These are phyloP conservation scores for Taenioides sp. DNA, from an alignment of 2,797 vertebrate genomes.

Conservation along the genomic window DNA sequence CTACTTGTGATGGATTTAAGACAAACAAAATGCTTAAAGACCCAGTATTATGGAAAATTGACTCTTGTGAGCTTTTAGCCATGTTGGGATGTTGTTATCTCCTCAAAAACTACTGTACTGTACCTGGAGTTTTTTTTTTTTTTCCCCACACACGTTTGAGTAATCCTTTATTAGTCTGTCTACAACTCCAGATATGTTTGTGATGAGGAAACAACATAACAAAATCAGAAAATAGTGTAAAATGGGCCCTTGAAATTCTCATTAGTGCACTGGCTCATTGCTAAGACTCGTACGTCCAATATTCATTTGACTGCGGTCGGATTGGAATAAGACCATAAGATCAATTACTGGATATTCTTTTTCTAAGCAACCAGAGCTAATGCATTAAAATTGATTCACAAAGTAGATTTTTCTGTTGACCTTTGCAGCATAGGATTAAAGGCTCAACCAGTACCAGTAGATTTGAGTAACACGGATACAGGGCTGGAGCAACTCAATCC, in stretches of 20 bases:
- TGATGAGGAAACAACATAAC: no score
- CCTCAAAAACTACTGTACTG: no score
- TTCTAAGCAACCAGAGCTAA: not conserved
- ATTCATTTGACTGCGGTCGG: not conserved
- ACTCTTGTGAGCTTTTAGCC: no score
- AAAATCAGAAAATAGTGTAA: no score
- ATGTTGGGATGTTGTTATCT: no score
- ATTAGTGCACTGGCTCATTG: not conserved
- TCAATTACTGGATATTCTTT: not conserved
- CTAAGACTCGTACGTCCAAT: not conserved
- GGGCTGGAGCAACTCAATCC: not conserved
- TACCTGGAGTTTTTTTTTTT: no score
- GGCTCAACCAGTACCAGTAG: not conserved
- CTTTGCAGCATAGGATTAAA: not conserved
- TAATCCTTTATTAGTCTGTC: no score
- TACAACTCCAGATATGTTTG: no score
- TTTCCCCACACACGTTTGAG: no score
- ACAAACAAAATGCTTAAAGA: not conserved
- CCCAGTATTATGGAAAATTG: no score
- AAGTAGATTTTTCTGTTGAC: not conserved
- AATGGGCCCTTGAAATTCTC: not conserved
- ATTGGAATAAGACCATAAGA: not conserved
- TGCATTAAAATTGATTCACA: not conserved
- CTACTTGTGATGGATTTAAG: not conserved
- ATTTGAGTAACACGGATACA: not conserved